Conservation (phyloP, 2,888 invertebrate genomes). For the Pycnomerus fuliginosus region DNA sequence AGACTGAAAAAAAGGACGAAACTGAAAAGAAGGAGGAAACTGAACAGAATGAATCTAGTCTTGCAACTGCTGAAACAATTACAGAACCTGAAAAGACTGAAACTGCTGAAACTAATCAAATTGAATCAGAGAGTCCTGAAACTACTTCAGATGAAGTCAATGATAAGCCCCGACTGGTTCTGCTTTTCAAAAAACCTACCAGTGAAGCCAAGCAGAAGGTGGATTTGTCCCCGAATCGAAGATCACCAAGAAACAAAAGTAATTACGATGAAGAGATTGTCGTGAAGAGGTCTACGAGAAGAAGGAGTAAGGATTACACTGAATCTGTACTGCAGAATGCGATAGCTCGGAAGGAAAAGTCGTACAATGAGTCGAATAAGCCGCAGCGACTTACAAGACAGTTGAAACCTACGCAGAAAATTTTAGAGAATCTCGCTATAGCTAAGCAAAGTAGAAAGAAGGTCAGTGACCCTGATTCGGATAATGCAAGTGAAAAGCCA, state of each 20-base stretch:
- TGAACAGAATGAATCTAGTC: slow-evolving; percentile 8
- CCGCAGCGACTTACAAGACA: slow-evolving; percentile 57
- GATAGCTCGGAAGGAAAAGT: slow-evolving; percentile 72
- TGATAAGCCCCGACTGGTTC: slow-evolving; percentile 23
- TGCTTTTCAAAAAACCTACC: slow-evolving; percentile 32
- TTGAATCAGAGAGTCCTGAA: slow-evolving; percentile 23
- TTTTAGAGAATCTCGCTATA: slow-evolving; percentile 63
- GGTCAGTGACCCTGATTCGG: slow-evolving; percentile 6
- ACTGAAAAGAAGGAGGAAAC: slow-evolving; percentile 6
- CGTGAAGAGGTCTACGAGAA: slow-evolving; percentile 64
- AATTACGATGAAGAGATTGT: slow-evolving; percentile 46
- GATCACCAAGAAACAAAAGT: slow-evolving; percentile 47
- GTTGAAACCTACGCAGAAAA: slow-evolving; percentile 68
- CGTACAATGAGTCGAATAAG: slow-evolving; percentile 58
- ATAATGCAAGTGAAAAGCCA: slow-evolving; percentile 18
- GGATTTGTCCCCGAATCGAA: slow-evolving; percentile 50
- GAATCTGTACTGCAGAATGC: slow-evolving; percentile 69
- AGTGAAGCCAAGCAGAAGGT: slow-evolving; percentile 40
- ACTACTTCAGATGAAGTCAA: slow-evolving; percentile 22
- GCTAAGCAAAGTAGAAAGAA: slow-evolving; percentile 31
- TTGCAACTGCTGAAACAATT: slow-evolving; percentile 6
- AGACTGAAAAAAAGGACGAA: slow-evolving; percentile 51
- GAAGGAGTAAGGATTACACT: slow-evolving; percentile 62
- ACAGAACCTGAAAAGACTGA: slow-evolving; percentile 6
- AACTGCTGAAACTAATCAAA: slow-evolving; percentile 10